Conservation (phyloP, 1,140 invertebrate species). For the Micrasema minimum region DNA sequence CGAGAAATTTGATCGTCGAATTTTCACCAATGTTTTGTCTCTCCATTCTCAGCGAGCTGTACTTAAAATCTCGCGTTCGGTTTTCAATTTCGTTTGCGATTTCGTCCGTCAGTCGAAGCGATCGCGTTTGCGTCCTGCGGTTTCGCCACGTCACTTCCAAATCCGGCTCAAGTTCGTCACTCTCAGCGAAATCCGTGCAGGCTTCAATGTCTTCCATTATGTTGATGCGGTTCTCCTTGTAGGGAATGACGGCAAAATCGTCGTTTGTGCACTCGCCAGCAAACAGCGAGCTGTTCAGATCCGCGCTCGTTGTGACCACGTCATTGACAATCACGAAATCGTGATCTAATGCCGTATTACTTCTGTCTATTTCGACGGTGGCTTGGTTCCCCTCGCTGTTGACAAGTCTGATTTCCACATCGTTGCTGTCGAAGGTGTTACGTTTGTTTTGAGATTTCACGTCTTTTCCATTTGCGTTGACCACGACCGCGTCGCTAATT, state of each 20-base stretch:
- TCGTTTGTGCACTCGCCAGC: conserved; percentile 44
- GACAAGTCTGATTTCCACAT: conserved; percentile 22
- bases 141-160: conserved; percentile 46
- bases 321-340: conserved; percentile 8
- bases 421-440: background rate
- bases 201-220: conserved; percentile 49
- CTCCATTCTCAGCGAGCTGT: background rate
- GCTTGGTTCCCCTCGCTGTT: conserved; percentile 19
- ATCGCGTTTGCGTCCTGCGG: conserved; percentile 24
- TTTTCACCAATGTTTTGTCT: conserved; percentile 22
- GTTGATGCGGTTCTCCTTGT: conserved; percentile 48
- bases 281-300: conserved; percentile 27
- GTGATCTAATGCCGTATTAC: background rate
- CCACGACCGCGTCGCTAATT: background rate
- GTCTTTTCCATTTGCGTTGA: background rate
- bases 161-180: conserved; percentile 38
- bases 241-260: conserved; percentile 46
- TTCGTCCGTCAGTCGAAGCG: background rate
- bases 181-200: conserved; percentile 49
- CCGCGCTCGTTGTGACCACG: background rate
- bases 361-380: background rate
- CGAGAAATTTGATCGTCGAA: conserved; percentile 32
- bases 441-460: background rate
- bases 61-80: background rate
- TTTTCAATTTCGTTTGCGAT: background rate